Percentiles rank a stretch among this genome's conserved stretches.
phyloP scores from a whole-genome alignment of 2,888 invertebrate genomes.

The Teleiodes luculella region DNA sequence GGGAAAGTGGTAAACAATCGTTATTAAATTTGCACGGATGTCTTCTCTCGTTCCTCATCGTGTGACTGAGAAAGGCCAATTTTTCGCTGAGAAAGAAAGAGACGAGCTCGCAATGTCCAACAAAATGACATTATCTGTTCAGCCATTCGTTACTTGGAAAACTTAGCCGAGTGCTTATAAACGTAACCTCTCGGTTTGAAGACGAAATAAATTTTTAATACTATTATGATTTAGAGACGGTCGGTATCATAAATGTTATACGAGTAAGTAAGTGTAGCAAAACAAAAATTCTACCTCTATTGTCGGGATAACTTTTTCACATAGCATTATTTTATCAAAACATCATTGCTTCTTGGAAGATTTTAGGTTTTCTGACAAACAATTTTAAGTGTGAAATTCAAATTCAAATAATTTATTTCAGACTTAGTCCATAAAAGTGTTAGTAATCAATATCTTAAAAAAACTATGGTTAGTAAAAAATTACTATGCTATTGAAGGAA shows the following conservation, averaged over 20 bases:
- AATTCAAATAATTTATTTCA: too few species aligned
- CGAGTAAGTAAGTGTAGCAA: too few species aligned
- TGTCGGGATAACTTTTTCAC: slow-evolving; percentile 5
- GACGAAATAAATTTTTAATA: slow-evolving; percentile 47
- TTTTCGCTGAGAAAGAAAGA: slow-evolving; percentile 45
- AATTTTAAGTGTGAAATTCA: too few species aligned
- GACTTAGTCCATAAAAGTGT: too few species aligned
- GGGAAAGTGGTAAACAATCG: slow-evolving; percentile 71
- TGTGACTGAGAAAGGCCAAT: slow-evolving; percentile 51
- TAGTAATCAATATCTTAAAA: too few species aligned
- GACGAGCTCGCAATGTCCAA: slow-evolving; percentile 53
- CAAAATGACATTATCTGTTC: slow-evolving; percentile 60
- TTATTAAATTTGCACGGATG: slow-evolving; percentile 75
- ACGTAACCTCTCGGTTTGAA: slow-evolving; percentile 44
- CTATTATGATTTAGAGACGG: slow-evolving; percentile 30
- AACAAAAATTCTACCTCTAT: too few species aligned
- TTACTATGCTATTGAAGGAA: too few species aligned
- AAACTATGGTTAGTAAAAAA: too few species aligned
- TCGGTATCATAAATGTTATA: too few species aligned
- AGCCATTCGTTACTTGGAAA: slow-evolving; percentile 51
- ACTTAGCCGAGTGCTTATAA: slow-evolving; percentile 49
- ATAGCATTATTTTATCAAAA: slow-evolving; percentile 9
- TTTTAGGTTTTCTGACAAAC: too few species aligned
- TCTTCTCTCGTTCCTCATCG: slow-evolving; percentile 54
- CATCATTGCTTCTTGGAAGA: neutral